Percentiles rank a stretch among this genome's conserved stretches.
phyloP scores from a whole-genome alignment of 2,888 invertebrate genomes.

The Volucella bombylans region DNA sequence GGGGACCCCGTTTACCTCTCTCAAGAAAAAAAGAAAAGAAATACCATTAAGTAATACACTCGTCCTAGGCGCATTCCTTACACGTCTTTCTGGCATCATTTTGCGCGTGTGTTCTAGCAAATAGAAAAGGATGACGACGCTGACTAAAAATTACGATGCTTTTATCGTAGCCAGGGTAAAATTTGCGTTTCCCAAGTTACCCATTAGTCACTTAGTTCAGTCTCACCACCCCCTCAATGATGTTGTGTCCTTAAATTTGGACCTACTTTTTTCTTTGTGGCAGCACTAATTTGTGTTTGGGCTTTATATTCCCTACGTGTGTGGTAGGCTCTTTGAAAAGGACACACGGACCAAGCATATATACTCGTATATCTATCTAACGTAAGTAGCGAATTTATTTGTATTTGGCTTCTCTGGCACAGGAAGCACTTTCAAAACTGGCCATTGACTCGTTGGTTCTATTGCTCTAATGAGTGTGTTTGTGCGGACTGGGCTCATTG shows the following conservation, averaged over 20 bases:
- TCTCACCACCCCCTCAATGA: background rate
- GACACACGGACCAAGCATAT: no score
- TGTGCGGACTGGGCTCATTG: constrained; percentile 33
- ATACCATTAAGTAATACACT: constrained; percentile 13
- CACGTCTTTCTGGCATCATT: constrained; percentile 33
- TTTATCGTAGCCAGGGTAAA: constrained; percentile 59
- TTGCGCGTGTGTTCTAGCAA: constrained; percentile 6
- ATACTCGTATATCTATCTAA: background rate
- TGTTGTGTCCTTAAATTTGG: constrained; percentile 10
- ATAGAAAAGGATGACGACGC: constrained; percentile 61
- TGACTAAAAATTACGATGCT: constrained; percentile 70
- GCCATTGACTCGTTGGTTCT: constrained; percentile 37
- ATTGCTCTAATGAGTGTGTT: background rate
- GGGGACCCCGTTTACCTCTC: no score
- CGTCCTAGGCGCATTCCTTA: constrained; percentile 27
- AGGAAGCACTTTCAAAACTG: constrained; percentile 26
- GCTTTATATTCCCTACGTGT: background rate
- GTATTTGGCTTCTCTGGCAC: constrained; percentile 39
- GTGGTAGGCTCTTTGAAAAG: no score
- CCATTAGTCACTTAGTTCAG: constrained; percentile 43
- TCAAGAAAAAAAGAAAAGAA: background rate
- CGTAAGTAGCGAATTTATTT: constrained; percentile 64
- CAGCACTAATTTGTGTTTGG: constrained; percentile 63
- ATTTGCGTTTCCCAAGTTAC: constrained; percentile 58
- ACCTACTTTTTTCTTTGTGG: constrained; percentile 10